These are phyloP conservation scores for Drosophila tripunctata DNA, from an alignment of 2,888 invertebrate species.

Conservation along the genomic window DNA sequence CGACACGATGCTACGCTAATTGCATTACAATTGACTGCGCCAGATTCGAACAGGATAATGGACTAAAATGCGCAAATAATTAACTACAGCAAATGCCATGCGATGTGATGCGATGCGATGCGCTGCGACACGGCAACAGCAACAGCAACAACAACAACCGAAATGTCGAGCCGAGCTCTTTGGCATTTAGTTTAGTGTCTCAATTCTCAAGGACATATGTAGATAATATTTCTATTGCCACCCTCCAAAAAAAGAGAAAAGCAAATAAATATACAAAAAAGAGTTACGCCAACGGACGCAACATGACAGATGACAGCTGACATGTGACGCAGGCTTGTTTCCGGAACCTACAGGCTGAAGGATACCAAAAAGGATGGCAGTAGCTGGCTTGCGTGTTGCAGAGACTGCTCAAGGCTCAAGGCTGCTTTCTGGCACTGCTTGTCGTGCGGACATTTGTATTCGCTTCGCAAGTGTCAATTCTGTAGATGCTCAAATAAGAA, in stretches of 20 bases:
- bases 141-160: slow-evolving; percentile 5
- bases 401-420: neutral
- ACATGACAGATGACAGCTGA: slow-evolving; percentile 56
- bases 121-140: slow-evolving; percentile 4
- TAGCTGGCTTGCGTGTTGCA: neutral
- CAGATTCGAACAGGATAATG: slow-evolving; percentile 66
- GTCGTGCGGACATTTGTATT: slow-evolving; percentile 33
- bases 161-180: slow-evolving; percentile 34
- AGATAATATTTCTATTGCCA: slow-evolving; percentile 27
- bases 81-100: slow-evolving; percentile 55
- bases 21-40: slow-evolving; percentile 69
- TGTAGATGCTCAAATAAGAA: slow-evolving; percentile 26
- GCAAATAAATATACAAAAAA: slow-evolving; percentile 1
- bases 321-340: slow-evolving; percentile 55
- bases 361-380: neutral
- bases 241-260: neutral
- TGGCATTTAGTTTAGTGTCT: neutral
- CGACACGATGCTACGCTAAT: slow-evolving; percentile 53
- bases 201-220: slow-evolving; percentile 43
- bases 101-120: too few relatives aligned
- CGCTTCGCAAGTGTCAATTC: slow-evolving; percentile 42
- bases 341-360: slow-evolving; percentile 12
- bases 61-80: slow-evolving; percentile 76
- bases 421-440: slow-evolving; percentile 7
- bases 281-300: slow-evolving; percentile 30